phyloP scores from a whole-genome alignment of 2,888 invertebrate genomes.

The Steinernema carpocapsae region DNA sequence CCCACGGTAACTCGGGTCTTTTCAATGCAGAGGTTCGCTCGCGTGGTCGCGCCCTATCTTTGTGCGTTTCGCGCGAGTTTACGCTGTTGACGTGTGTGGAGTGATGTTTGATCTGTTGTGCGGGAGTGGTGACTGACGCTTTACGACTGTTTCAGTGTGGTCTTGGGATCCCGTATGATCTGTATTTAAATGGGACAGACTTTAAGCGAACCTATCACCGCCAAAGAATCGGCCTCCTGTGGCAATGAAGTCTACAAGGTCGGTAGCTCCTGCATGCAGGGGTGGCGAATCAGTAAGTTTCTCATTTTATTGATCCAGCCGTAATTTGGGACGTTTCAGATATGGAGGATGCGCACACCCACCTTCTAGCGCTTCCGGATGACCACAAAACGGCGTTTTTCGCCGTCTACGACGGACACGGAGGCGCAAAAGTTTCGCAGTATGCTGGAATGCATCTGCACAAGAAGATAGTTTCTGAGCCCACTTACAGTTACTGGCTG shows the following conservation, averaged over 20 bases:
- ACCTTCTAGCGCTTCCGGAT: slow-evolving; percentile 82
- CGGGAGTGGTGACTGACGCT: neutral
- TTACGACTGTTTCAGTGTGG: neutral
- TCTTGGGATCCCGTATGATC: slow-evolving; percentile 8
- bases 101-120: neutral
- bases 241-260: slow-evolving; percentile 72
- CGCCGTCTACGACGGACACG: slow-evolving; percentile 95
- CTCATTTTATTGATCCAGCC: neutral
- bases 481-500: slow-evolving; percentile 7
- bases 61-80: neutral
- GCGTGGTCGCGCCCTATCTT: neutral
- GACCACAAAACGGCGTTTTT: slow-evolving; percentile 92
- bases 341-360: slow-evolving; percentile 99
- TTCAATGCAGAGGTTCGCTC: neutral
- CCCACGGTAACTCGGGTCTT: no score
- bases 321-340: slow-evolving; percentile 68
- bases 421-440: slow-evolving; percentile 81
- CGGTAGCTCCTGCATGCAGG: slow-evolving; percentile 99
- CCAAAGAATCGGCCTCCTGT: slow-evolving; percentile 71
- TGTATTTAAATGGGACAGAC: slow-evolving; percentile 86
- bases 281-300: slow-evolving; percentile 86
- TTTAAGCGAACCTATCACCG: slow-evolving; percentile 91
- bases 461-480: slow-evolving; percentile 81
- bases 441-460: slow-evolving; percentile 94
- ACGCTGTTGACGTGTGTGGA: neutral